Base-by-base conservation (phyloP, 2,888 invertebrate genomes). In the Nipponacmea schrenckii region DNA sequence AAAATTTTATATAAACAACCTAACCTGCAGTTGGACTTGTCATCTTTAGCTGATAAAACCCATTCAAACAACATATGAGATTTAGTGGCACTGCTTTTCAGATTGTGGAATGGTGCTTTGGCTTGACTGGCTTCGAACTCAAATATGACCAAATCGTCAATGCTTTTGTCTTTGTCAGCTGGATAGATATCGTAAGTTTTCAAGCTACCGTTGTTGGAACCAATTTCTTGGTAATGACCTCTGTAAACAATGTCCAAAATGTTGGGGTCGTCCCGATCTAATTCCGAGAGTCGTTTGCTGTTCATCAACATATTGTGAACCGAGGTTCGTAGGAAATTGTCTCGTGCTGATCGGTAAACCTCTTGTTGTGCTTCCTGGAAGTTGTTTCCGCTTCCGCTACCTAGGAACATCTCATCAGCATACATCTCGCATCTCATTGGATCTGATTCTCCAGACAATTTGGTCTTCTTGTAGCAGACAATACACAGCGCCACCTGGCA, bases 151-250 rank as follows among this genome's bases (percentile, higher is more conserved):
- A 56, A 8, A 24, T 56, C 56, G 3, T 56, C 56, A 56, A 24
- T 20, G 20, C 10, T 24, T 24, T 20, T 56, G 24, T 24, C 24
- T 56, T 24, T 24, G 15, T 56, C 56, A 12, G 56, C 20, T 56
- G 56, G 56, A 15, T 56, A 56, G 24, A 56, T 24, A 10, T 56
- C 56, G 14, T 24, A 56, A 5, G 56, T 56, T 56, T 56, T 56
- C 20, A 56, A 56, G 24, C 56, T 56, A 12, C 56, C 56, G 12
- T 24, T 10, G 24, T 56, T 56, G 12, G 56, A 56, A 12, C 56
- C 56, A 24, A 56, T 56, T 56, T 56, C 56, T 56, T 56, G 56
- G 20, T 56, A 56, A 24, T 56, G 56, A 24, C 56, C 56, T 56
- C 56, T 56, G 56, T 56, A 56, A 15, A 56, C 24, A 8, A 56